Evolutionary conservation across 2,797 vertebrate species (phyloP).

Genomic region (Pogonophryne albipinna): DNA sequence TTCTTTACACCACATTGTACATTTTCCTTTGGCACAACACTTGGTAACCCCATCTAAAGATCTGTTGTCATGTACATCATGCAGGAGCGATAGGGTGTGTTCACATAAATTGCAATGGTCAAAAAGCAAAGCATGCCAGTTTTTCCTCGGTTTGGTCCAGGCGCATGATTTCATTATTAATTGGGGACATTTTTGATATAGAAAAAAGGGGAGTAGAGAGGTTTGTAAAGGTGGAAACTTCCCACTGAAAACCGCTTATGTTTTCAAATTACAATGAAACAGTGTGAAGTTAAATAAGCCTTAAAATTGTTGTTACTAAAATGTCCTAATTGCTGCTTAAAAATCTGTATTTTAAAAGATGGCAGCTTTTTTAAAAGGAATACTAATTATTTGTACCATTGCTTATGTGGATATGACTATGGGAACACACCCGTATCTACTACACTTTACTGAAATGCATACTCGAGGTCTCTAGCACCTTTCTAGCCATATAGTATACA

Average conservation of each 20-base stretch:
- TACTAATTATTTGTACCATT: slow-evolving; percentile 35
- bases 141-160: slow-evolving; percentile 55
- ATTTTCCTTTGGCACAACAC: slow-evolving; percentile 86
- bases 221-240: slow-evolving; percentile 29
- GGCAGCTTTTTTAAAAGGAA: slow-evolving; percentile 13
- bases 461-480: slow-evolving; percentile 85
- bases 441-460: slow-evolving; percentile 77
- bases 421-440: slow-evolving; percentile 73
- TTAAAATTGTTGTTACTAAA: slow-evolving; percentile 14
- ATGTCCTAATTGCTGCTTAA: slow-evolving; percentile 2
- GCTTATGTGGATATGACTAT: slow-evolving; percentile 53
- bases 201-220: slow-evolving; percentile 25
- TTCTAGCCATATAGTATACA: slow-evolving; percentile 78
- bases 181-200: slow-evolving; percentile 12
- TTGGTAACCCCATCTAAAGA: slow-evolving; percentile 60
- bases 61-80: slow-evolving; percentile 71
- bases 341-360: slow-evolving; percentile 12
- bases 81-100: slow-evolving; percentile 71
- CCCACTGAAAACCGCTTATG: slow-evolving; percentile 11
- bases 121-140: slow-evolving; percentile 33
- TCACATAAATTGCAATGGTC: slow-evolving; percentile 58
- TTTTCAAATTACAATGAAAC: slow-evolving; percentile 30
- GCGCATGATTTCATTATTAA: slow-evolving; percentile 25
- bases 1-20: slow-evolving; percentile 67
- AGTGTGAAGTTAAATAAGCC: slow-evolving; percentile 1